A percentile compares a stretch with the other conserved stretches of the same genome.
Evolutionary conservation across 2,888 invertebrate genomes (phyloP).

Genomic region (Drosophila peninsularis): DNA sequence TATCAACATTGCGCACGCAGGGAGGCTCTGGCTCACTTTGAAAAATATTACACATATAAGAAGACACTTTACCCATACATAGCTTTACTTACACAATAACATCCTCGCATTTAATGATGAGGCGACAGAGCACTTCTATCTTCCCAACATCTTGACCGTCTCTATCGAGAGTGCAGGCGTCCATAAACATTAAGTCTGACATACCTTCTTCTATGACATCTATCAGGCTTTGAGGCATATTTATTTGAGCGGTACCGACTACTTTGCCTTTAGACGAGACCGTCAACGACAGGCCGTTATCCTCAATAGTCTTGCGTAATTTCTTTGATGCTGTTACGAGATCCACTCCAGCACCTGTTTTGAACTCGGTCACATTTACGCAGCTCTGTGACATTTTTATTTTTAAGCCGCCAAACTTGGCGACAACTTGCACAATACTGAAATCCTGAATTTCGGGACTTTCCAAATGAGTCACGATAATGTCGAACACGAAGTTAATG

Average conservation of each 20-base stretch:
- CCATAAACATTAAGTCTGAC: slow-evolving; percentile 60
- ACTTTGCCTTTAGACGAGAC: slow-evolving; percentile 45
- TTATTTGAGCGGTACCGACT: slow-evolving; percentile 63
- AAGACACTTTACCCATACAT: background rate
- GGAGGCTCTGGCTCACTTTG: background rate
- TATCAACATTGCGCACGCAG: slow-evolving; percentile 20
- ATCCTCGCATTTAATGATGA: slow-evolving; percentile 68
- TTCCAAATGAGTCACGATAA: slow-evolving; percentile 66
- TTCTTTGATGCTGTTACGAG: slow-evolving; percentile 53
- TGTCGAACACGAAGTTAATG: slow-evolving; percentile 64
- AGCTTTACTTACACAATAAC: slow-evolving; percentile 46
- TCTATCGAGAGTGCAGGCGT: slow-evolving; percentile 44
- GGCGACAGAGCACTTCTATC: slow-evolving; percentile 65
- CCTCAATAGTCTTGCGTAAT: slow-evolving; percentile 53
- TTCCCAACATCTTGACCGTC: slow-evolving; percentile 52
- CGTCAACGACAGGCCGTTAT: slow-evolving; percentile 64
- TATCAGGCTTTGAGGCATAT: slow-evolving; percentile 60
- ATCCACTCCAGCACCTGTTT: slow-evolving; percentile 58
- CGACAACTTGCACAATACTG: slow-evolving; percentile 47
- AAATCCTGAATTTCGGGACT: slow-evolving; percentile 37
- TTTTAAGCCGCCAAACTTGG: slow-evolving; percentile 52
- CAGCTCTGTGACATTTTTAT: slow-evolving; percentile 64
- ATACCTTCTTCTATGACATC: slow-evolving; percentile 52
- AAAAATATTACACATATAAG: background rate
- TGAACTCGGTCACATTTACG: slow-evolving; percentile 78